Percentiles rank a stretch among this genome's conserved stretches.
Conservation (phyloP, 2,113 vertebrate genomes). For the Tachysurus fulvidraco region DNA sequence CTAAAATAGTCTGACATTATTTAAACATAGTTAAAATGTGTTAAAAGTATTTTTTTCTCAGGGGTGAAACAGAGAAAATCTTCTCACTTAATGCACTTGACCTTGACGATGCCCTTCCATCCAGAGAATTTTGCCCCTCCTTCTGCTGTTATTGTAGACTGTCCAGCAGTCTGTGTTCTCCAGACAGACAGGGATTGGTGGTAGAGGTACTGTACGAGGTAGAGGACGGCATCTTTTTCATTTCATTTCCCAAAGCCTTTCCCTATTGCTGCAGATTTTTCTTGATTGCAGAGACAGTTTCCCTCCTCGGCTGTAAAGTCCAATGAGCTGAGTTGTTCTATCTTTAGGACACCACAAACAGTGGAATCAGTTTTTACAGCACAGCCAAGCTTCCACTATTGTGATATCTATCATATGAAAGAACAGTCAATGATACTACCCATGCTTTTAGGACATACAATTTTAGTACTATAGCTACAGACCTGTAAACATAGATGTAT, state of each 20-base stretch:
- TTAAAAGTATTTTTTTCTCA: constrained; percentile 3
- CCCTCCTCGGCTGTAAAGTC: constrained; percentile 12
- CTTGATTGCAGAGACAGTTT: constrained; percentile 13
- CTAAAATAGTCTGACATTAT: not conserved
- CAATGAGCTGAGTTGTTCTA: constrained; percentile 10
- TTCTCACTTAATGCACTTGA: constrained; percentile 34
- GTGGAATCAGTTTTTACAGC: not conserved
- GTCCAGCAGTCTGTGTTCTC: constrained; percentile 7
- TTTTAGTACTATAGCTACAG: no score
- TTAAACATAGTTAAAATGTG: not conserved
- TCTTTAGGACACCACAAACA: not conserved
- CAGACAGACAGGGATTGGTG: not conserved
- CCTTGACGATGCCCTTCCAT: constrained; percentile 15
- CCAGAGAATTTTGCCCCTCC: constrained; percentile 16
- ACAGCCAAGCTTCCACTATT: constrained; percentile 12
- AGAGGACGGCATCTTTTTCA: not conserved
- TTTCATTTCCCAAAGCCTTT: not conserved
- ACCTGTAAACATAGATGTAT: no score
- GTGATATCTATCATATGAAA: constrained; percentile 24
- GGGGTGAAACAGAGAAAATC: constrained; percentile 25
- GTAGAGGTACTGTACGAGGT: not conserved
- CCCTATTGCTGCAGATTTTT: constrained; percentile 1
- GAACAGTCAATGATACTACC: not conserved
- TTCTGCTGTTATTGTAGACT: constrained; percentile 8
- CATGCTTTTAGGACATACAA: not conserved